Base-by-base conservation (phyloP, 2,888 invertebrate genomes). In the Dicranocentrus wangi region DNA sequence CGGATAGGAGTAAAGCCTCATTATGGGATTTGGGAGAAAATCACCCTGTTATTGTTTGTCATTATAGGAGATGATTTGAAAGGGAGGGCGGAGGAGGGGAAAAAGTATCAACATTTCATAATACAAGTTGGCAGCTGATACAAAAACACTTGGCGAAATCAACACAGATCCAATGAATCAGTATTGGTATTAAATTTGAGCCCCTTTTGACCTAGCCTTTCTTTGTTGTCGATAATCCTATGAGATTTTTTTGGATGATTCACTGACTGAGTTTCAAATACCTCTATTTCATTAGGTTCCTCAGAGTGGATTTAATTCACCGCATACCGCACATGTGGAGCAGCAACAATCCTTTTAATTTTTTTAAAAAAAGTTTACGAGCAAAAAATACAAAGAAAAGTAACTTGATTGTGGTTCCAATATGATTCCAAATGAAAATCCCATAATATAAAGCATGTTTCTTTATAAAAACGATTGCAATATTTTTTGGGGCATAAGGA, bases 231-330 rank as follows among this genome's bases (percentile, higher is more conserved):
- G 43, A 32, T 79, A 79, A 79, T 71, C 78, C 70, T 55, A 17
- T 43, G 78, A 78, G 60, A 69, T 70, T 78, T 21, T 7, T n/a
- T n/a, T 65, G 13, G 19, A 65, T 78, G 55, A 78, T 65, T 78
- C 70, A 76, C 51, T 47, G 13, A n/a, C n/a, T n/a, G n/a, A n/a
- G n/a, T n/a, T n/a, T 25, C 21, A 21, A 1, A 23, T 42, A 27
- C 51, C 21, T 69, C 17, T 28, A 53, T 69, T 43, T n/a, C 47
- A 21, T n/a, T n/a, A n/a, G n/a, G n/a, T n/a, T n/a, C n/a, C n/a
- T n/a, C n/a, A n/a, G n/a, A n/a, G n/a, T n/a, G n/a, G n/a, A n/a
- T n/a, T n/a, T n/a, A n/a, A n/a, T n/a, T n/a, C n/a, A n/a, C n/a
- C n/a, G n/a, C n/a, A n/a, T n/a, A n/a, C n/a, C n/a, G n/a, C n/a